Conservation (phyloP, 2,797 vertebrate species). For the Artibeus jamaicensis region DNA sequence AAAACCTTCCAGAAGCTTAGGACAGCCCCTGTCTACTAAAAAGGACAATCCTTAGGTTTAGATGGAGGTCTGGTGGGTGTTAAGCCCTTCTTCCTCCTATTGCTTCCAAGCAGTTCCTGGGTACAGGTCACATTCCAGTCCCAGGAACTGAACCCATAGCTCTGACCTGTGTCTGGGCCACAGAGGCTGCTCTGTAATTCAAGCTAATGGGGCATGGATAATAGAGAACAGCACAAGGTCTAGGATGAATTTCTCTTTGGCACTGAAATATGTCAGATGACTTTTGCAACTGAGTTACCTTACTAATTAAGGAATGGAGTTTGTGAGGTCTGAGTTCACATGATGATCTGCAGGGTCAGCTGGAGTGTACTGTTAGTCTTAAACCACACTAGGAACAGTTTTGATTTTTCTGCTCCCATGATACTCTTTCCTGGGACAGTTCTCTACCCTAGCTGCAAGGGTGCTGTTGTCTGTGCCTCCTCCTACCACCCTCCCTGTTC, state of each 20-base stretch:
- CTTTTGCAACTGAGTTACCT: slow-evolving; percentile 54
- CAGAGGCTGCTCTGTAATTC: slow-evolving; percentile 43
- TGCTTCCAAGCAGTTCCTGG: background rate
- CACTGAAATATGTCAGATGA: slow-evolving; percentile 67
- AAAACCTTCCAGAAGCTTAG: slow-evolving; percentile 13
- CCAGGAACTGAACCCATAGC: background rate
- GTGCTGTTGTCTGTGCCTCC: background rate
- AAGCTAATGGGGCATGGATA: slow-evolving; percentile 68
- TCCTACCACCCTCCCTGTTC: background rate
- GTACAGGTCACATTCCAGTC: background rate
- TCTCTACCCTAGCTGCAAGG: background rate
- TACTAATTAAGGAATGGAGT: slow-evolving; percentile 63
- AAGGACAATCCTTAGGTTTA: background rate
- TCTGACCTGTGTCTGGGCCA: slow-evolving; percentile 39
- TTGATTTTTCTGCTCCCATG: background rate
- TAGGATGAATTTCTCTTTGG: slow-evolving; percentile 69
- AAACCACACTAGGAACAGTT: background rate
- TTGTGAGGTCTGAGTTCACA: background rate
- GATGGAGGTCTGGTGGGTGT: background rate
- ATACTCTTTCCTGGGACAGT: background rate
- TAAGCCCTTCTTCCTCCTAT: background rate
- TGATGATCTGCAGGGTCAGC: background rate
- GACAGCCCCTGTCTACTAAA: background rate
- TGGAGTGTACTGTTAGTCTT: background rate
- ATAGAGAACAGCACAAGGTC: slow-evolving; percentile 61